Evolutionary conservation across 2,113 vertebrate genomes (phyloP).

Genomic region (Ptilonorhynchus violaceus): DNA sequence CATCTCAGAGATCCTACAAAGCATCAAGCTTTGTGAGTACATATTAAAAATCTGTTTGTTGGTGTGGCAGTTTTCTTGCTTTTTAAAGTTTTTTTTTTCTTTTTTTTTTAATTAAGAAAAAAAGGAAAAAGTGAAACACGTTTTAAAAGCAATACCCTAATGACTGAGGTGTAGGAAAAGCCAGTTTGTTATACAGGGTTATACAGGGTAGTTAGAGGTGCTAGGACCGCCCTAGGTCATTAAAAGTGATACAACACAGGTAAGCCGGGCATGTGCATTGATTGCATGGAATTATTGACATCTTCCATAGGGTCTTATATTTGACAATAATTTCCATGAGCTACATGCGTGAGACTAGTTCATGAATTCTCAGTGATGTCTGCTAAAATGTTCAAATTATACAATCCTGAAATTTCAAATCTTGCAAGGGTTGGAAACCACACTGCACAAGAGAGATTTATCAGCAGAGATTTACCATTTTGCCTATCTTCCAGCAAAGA

Average conservation of each 20-base stretch:
- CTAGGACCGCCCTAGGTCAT: background rate
- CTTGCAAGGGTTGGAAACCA: background rate
- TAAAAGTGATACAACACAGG: background rate
- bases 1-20: background rate
- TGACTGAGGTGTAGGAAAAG: background rate
- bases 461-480: background rate
- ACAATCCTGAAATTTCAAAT: background rate
- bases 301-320: background rate
- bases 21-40: fast-evolving
- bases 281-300: background rate
- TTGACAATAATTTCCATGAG: background rate
- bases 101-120: background rate
- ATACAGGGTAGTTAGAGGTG: background rate
- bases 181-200: background rate
- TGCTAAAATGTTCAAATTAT: background rate
- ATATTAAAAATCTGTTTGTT: background rate
- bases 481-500: background rate
- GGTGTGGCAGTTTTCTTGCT: no score
- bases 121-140: fast-evolving
- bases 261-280: background rate
- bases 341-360: background rate
- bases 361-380: background rate
- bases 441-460: background rate
- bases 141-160: background rate
- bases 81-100: no score